phyloP scores from a whole-genome alignment of 2,888 invertebrate species.

The Sepioteuthis lessoniana region DNA sequence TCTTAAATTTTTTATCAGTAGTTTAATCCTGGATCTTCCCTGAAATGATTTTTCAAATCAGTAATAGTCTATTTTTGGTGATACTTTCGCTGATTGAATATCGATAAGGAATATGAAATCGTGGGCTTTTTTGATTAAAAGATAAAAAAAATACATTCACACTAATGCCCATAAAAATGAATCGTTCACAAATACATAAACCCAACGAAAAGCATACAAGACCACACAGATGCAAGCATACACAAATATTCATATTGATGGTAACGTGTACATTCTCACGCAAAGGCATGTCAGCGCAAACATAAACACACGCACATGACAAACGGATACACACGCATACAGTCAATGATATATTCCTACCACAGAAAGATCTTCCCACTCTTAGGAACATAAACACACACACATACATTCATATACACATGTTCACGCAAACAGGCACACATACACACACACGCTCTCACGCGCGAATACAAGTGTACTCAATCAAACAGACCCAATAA shows the following conservation, averaged over 20 bases:
- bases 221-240: not conserved
- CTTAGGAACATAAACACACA: too few relatives aligned
- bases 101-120: not conserved
- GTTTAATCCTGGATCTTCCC: not conserved
- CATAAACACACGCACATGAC: too few relatives aligned
- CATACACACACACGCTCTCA: not conserved
- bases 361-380: too few relatives aligned
- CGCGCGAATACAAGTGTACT: not conserved
- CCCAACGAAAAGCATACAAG: too few relatives aligned
- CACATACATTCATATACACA: not conserved
- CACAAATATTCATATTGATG: too few relatives aligned
- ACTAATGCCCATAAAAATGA: not conserved
- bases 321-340: too few relatives aligned
- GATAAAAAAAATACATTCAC: not conserved
- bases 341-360: too few relatives aligned
- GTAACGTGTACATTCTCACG: too few relatives aligned
- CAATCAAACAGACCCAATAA: not conserved
- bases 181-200: too few relatives aligned
- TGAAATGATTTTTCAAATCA: not conserved
- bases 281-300: too few relatives aligned
- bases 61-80: not conserved
- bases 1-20: not conserved
- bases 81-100: not conserved
- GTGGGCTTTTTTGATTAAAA: not conserved
- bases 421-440: not conserved